Evolutionary conservation across 2,797 vertebrate genomes (phyloP), one percentile per base, ranked within the genome.

Genomic region (Sparidentex hasta): DNA sequence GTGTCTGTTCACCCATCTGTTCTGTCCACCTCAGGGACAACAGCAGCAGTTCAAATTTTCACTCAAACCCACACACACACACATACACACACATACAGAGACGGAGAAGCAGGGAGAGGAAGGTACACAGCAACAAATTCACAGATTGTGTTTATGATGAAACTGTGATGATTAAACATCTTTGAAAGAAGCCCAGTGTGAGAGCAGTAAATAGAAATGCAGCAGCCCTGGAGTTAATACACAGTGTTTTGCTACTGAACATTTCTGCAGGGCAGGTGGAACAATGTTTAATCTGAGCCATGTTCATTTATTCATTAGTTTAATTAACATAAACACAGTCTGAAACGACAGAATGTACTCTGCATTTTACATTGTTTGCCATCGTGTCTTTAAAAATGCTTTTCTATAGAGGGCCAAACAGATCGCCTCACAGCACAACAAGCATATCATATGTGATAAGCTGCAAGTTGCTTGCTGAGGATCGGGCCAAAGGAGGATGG

Each of bases 1-100:
- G 64, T 81, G 62, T 76, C 38, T 48, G 54, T 56, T 85, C 83
- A 69, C 74, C 86, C 84, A 88, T 87, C 83, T 90, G 90, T 63
- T 90, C 72, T 64, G 55, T 74, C 72, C 56, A 71, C 81, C 78
- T 65, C 38, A 4, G 80, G 78, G 82, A 87, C 58, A 64, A 73
- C 63, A 85, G 70, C 82, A 81, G 77, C 81, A 71, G 23, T 43
- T 72, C 73, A 1, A 21, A 75, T 76, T 78, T 71, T 43, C 18
- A 33, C 41, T 46, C 17, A 46, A 14, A 69, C 64, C 21, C n/a
- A 51, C 64, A 27, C n/a, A 51, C 63, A 48, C 29, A 75, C n/a
- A 57, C 54, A 68, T 25, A 50, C 8, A 59, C 44, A 65, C 14
- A n/a, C 7, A 43, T 2, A 69, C 0, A n/a, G 3, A 43, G n/a